Percentiles rank a stretch among this genome's conserved stretches.
These are phyloP conservation scores for Poeciliopsis prolifica DNA, from an alignment of 2,113 vertebrate genomes.

Conservation along the genomic window DNA sequence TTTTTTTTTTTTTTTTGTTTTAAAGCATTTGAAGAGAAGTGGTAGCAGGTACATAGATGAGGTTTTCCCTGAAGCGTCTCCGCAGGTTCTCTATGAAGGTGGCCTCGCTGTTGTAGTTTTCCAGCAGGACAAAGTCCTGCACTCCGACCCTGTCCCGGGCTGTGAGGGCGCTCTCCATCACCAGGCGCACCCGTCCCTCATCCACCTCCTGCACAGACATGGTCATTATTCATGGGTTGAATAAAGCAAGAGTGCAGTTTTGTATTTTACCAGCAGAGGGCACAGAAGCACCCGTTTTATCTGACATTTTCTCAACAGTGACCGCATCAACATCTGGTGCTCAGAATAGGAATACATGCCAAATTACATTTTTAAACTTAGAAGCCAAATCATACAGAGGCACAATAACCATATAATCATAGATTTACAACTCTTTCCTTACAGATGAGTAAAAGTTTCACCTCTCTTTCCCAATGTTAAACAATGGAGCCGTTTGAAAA, in stretches of 20 bases:
- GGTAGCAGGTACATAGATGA: conserved; percentile 86
- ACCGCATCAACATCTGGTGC: conserved; percentile 14
- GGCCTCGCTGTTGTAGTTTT: conserved; percentile 95
- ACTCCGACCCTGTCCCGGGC: conserved; percentile 96
- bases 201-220: conserved; percentile 82
- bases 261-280: conserved; percentile 35
- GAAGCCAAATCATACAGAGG: neutral
- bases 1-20: conserved; percentile 1
- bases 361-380: conserved; percentile 13
- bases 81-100: conserved; percentile 96
- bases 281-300: conserved; percentile 4
- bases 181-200: conserved; percentile 89
- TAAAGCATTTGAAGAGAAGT: neutral
- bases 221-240: neutral
- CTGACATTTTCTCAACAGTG: conserved; percentile 1
- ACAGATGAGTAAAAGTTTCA: conserved; percentile 7
- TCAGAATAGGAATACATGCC: conserved; percentile 1
- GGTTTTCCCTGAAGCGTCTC: conserved; percentile 93
- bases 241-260: too few relatives aligned
- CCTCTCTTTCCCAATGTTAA: conserved; percentile 23
- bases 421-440: too few relatives aligned
- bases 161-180: conserved; percentile 94
- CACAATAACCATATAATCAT: neutral
- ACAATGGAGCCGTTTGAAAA: conserved; percentile 52
- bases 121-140: conserved; percentile 95